A percentile compares a stretch with the other conserved stretches of the same genome.
These are phyloP conservation scores for Tribolium freemani DNA, from an alignment of 2,888 invertebrate genomes.

Conservation along the genomic window DNA sequence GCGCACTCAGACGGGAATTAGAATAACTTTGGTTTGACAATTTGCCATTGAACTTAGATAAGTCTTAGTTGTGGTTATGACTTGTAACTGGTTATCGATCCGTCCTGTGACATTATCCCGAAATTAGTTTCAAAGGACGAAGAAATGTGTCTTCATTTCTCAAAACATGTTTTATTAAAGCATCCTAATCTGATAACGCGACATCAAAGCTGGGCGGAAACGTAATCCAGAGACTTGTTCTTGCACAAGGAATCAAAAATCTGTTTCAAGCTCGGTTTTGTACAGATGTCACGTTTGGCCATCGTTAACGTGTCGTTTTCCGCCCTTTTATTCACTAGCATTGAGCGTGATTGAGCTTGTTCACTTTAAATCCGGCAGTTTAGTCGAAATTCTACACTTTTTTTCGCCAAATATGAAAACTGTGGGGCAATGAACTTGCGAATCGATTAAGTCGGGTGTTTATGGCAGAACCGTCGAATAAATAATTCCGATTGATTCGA, in stretches of 20 bases:
- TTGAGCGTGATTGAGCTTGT: background rate
- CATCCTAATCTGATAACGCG: too few species aligned
- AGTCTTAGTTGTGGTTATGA: background rate
- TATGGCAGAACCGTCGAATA: background rate
- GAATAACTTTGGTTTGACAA: background rate
- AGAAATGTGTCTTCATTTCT: too few species aligned
- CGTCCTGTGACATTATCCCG: too few species aligned
- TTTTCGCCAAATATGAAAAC: background rate
- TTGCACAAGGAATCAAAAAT: too few species aligned
- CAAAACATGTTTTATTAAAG: too few species aligned
- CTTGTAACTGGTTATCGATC: background rate
- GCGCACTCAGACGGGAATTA: background rate
- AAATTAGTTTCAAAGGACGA: too few species aligned
- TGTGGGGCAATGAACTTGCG: slow-evolving; percentile 1
- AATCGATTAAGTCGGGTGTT: background rate
- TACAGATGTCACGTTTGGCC: background rate
- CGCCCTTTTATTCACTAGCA: background rate
- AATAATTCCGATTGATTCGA: slow-evolving; percentile 21
- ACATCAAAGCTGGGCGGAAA: too few species aligned
- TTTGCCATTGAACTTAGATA: background rate
- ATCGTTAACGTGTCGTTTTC: background rate
- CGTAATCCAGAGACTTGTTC: too few species aligned
- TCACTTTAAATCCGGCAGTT: background rate
- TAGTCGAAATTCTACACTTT: background rate
- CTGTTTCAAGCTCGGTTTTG: too few species aligned